These are phyloP conservation scores for Drosophila fungiperda DNA, from an alignment of 2,888 invertebrate genomes.

Conservation along the genomic window DNA sequence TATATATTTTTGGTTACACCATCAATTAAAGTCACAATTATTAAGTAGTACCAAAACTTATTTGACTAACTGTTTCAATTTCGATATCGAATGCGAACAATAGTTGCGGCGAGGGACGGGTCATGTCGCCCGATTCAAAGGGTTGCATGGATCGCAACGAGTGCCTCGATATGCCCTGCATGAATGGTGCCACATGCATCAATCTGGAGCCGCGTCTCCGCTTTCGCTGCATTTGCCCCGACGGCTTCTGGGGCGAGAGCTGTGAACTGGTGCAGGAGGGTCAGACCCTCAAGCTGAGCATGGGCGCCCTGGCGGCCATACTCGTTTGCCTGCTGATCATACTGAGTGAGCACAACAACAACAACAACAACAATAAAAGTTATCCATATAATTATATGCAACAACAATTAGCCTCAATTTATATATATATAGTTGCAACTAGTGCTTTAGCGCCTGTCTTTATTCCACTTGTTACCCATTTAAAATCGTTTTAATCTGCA, in stretches of 20 bases:
- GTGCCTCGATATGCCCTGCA: constrained; percentile 96
- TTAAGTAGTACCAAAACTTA: constrained; percentile 1
- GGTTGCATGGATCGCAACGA: constrained; percentile 98
- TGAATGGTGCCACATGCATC: constrained; percentile 96
- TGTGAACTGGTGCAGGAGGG: constrained; percentile 97
- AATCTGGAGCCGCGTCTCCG: constrained; percentile 95
- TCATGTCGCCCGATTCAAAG: constrained; percentile 95
- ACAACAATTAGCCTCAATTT: constrained; percentile 8
- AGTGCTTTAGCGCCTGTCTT: constrained; percentile 60
- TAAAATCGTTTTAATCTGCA: neutral
- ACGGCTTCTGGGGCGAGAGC: constrained; percentile 97
- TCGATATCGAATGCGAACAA: constrained; percentile 7
- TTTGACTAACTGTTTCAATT: constrained; percentile 12
- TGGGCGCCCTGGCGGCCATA: constrained; percentile 98
- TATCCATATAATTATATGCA: constrained; percentile 21
- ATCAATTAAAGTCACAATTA: neutral
- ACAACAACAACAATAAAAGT: constrained; percentile 2
- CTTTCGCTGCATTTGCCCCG: constrained; percentile 95
- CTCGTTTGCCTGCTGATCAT: constrained; percentile 98
- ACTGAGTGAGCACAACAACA: constrained; percentile 91
- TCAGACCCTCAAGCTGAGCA: constrained; percentile 97
- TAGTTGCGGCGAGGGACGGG: constrained; percentile 97
- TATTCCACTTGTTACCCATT: constrained; percentile 6
- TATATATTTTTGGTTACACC: neutral
- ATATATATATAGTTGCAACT: constrained; percentile 35